Percentiles rank a stretch among this genome's conserved stretches.
Evolutionary conservation across 2,113 vertebrate species (phyloP).

Genomic region (Poeciliopsis retropinna): DNA sequence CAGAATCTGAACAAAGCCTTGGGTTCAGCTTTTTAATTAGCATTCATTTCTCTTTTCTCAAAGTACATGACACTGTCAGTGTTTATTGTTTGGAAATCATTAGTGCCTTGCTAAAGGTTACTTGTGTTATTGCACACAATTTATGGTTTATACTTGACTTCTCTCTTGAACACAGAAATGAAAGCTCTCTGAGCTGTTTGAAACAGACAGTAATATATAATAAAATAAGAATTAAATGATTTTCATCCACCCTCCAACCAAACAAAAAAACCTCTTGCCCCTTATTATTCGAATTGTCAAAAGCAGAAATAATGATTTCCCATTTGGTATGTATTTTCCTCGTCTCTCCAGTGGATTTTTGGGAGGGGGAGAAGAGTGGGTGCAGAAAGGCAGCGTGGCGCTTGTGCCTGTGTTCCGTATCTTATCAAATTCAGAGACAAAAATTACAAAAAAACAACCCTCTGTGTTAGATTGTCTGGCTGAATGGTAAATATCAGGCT

Average conservation of each 20-base stretch:
- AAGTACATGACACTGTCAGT: not conserved
- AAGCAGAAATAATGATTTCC: slow-evolving; percentile 77
- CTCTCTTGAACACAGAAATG: slow-evolving; percentile 22
- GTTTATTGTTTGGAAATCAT: slow-evolving; percentile 8
- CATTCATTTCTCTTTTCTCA: slow-evolving; percentile 11
- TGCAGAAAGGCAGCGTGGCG: slow-evolving; percentile 49
- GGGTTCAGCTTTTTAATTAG: not conserved
- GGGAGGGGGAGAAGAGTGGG: slow-evolving; percentile 10
- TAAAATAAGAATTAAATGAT: slow-evolving; percentile 51
- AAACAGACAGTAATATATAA: slow-evolving; percentile 41
- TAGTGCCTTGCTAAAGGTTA: slow-evolving; percentile 20
- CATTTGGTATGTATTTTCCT: slow-evolving; percentile 72
- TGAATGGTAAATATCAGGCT: slow-evolving; percentile 75
- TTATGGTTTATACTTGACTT: slow-evolving; percentile 6
- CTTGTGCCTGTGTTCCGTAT: slow-evolving; percentile 46
- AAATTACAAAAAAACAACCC: slow-evolving; percentile 65
- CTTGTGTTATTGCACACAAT: slow-evolving; percentile 6
- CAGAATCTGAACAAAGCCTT: not conserved
- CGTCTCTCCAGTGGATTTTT: slow-evolving; percentile 48
- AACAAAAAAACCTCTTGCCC: slow-evolving; percentile 61
- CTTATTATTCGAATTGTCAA: slow-evolving; percentile 65
- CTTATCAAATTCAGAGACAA: slow-evolving; percentile 62
- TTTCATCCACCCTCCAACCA: slow-evolving; percentile 52
- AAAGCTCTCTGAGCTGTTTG: slow-evolving; percentile 6
- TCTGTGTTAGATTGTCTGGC: slow-evolving; percentile 60